A percentile compares a stretch with the other conserved stretches of the same genome.
Conservation (phyloP, 1,140 invertebrate genomes). For the Orius insidiosus region DNA sequence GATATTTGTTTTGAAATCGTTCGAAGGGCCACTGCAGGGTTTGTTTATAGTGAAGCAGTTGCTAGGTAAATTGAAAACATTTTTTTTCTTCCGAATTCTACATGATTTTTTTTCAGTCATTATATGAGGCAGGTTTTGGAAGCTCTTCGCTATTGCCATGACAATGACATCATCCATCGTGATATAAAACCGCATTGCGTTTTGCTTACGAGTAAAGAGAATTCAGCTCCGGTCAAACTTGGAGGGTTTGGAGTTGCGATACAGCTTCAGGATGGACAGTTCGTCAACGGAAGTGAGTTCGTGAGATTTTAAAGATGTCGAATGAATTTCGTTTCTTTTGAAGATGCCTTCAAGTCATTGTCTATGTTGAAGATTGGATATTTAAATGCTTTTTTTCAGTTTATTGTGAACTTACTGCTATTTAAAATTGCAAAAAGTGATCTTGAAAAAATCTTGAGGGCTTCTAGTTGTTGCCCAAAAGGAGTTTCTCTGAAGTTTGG, state of each 20-base stretch:
- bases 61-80: constrained; percentile 54
- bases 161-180: constrained; percentile 91
- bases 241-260: constrained; percentile 95
- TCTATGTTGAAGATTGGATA: no score
- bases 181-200: constrained; percentile 93
- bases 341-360: no score
- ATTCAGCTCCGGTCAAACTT: constrained; percentile 93
- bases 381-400: no score
- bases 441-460: no score
- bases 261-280: constrained; percentile 62
- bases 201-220: constrained; percentile 83
- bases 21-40: constrained; percentile 80
- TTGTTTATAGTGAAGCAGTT: constrained; percentile 97
- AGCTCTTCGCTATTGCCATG: constrained; percentile 88
- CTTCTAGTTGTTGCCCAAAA: no score
- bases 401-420: no score
- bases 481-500: no score
- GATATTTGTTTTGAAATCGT: constrained; percentile 98
- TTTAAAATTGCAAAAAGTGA: no score
- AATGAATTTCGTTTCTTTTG: neutral
- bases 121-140: constrained; percentile 95
- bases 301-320: neutral
- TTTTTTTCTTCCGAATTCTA: neutral
- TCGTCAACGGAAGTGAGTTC: constrained; percentile 48
- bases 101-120: constrained; percentile 44